These are phyloP conservation scores for Melieria crassipennis DNA, from an alignment of 2,888 invertebrate species.

Conservation along the genomic window DNA sequence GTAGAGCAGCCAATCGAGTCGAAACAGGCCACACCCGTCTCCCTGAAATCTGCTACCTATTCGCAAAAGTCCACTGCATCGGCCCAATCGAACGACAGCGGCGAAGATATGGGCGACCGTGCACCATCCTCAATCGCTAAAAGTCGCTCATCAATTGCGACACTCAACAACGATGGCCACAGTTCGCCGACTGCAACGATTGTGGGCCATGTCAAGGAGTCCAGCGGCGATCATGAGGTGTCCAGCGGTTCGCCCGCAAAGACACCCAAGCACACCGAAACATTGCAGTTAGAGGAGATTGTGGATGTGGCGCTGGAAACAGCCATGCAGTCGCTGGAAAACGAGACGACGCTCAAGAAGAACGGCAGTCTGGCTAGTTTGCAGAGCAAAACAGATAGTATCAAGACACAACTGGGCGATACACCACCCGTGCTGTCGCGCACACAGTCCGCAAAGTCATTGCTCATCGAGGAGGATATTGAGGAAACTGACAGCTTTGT, in stretches of 20 bases:
- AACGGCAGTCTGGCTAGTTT: conserved; percentile 53
- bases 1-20: conserved; percentile 17
- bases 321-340: background rate
- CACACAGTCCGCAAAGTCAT: conserved; percentile 66
- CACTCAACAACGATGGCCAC: background rate
- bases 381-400: conserved; percentile 57
- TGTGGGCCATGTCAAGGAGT: conserved; percentile 42
- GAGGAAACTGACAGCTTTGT: conserved; percentile 56
- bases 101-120: background rate
- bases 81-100: conserved; percentile 46
- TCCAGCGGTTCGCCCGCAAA: conserved; percentile 43
- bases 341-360: conserved; percentile 40
- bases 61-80: conserved; percentile 60
- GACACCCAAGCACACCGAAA: conserved; percentile 34
- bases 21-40: conserved; percentile 47
- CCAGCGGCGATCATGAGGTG: conserved; percentile 42
- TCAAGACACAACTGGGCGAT: conserved; percentile 54
- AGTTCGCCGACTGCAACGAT: conserved; percentile 35
- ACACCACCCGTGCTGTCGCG: conserved; percentile 54
- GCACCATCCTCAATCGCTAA: background rate
- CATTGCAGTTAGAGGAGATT: conserved; percentile 40
- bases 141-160: background rate
- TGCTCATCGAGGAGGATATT: conserved; percentile 64
- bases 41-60: conserved; percentile 53
- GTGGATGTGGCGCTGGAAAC: conserved; percentile 36